A percentile compares a stretch with the other conserved stretches of the same genome.
phyloP scores from a whole-genome alignment of 2,888 invertebrate species.

The Eupithecia subumbrata region DNA sequence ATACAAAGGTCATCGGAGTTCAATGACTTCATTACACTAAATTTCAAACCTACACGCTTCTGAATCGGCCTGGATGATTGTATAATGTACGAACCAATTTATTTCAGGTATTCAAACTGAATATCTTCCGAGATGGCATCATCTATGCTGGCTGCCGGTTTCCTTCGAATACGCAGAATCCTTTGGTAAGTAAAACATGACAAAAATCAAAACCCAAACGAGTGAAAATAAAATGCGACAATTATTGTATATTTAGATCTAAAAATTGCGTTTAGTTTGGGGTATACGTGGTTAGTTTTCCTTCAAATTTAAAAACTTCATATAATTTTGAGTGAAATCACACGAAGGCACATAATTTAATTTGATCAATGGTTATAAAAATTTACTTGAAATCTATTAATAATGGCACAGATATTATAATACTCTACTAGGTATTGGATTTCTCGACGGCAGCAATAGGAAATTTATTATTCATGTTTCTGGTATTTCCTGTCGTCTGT shows the following conservation, averaged over 20 bases:
- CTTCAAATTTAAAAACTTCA: too few relatives aligned
- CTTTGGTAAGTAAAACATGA: constrained; percentile 57
- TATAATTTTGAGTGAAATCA: too few relatives aligned
- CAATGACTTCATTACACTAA: constrained; percentile 18
- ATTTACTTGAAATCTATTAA: neutral
- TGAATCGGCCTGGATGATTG: constrained; percentile 9
- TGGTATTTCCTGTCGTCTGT: neutral
- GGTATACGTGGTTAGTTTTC: too few relatives aligned
- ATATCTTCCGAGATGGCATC: constrained; percentile 74
- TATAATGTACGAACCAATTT: neutral
- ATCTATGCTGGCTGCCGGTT: constrained; percentile 77
- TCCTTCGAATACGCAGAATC: constrained; percentile 73
- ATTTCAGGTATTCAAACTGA: constrained; percentile 74
- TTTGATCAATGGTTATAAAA: neutral
- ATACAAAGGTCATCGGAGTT: constrained; percentile 27
- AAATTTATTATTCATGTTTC: neutral
- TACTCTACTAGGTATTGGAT: neutral
- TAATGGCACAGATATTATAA: too few relatives aligned
- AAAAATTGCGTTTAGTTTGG: too few relatives aligned
- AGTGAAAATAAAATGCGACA: neutral
- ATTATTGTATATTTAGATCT: too few relatives aligned
- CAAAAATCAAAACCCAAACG: neutral
- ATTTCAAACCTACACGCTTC: constrained; percentile 22
- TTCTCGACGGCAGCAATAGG: neutral
- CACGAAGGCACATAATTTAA: too few relatives aligned